A percentile compares a stretch with the other conserved stretches of the same genome.
These are phyloP conservation scores for Centroberyx gerrardi DNA, from an alignment of 2,797 vertebrate genomes.

Conservation along the genomic window DNA sequence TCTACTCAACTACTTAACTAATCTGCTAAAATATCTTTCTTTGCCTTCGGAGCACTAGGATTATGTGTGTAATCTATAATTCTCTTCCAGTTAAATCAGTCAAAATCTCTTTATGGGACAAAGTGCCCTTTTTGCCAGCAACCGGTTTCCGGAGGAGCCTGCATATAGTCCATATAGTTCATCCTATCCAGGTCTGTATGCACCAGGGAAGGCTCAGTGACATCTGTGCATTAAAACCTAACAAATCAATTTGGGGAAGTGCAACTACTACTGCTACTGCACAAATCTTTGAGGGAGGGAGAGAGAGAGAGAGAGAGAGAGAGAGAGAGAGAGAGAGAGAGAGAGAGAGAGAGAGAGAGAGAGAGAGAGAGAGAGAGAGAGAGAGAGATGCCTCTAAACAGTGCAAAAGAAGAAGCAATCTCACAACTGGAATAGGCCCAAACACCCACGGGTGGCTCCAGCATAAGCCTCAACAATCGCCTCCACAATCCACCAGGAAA, in stretches of 20 bases:
- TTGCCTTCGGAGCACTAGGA: slow-evolving; percentile 68
- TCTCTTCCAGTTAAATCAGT: slow-evolving; percentile 76
- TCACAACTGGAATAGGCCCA: background rate
- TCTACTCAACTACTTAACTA: slow-evolving; percentile 44
- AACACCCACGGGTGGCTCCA: slow-evolving; percentile 1
- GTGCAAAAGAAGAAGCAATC: background rate
- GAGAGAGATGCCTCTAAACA: background rate
- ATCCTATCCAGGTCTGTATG: slow-evolving; percentile 15
- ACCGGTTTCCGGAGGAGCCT: slow-evolving; percentile 44
- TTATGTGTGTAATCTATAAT: slow-evolving; percentile 78
- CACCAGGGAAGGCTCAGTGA: slow-evolving; percentile 35
- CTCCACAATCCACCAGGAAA: background rate
- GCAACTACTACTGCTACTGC: background rate
- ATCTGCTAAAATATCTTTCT: slow-evolving; percentile 61
- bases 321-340: background rate
- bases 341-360: background rate
- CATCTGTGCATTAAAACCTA: slow-evolving; percentile 49
- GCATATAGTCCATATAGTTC: slow-evolving; percentile 19
- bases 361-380: background rate
- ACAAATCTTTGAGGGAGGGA: background rate
- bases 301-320: background rate
- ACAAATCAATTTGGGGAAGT: slow-evolving; percentile 55
- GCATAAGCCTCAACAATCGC: background rate
- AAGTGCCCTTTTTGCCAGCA: slow-evolving; percentile 45
- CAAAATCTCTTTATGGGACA: slow-evolving; percentile 67